These are phyloP conservation scores for Dyspetes luteomarginatus DNA, from an alignment of 2,888 invertebrate genomes.

Conservation along the genomic window DNA sequence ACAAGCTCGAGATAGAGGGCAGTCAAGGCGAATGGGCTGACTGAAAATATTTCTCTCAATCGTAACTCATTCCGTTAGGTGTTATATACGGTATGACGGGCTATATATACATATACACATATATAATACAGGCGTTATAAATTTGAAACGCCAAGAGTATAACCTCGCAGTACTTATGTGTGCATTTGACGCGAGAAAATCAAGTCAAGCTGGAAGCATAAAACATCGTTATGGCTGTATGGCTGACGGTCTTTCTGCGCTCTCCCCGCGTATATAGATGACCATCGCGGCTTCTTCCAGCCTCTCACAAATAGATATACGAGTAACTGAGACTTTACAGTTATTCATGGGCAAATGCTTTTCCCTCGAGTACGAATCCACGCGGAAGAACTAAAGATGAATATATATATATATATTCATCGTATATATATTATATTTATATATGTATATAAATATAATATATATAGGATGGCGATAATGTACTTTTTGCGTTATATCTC, in stretches of 20 bases:
- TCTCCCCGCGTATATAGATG: slow-evolving; percentile 24
- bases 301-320: slow-evolving; percentile 60
- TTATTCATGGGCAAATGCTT: slow-evolving; percentile 33
- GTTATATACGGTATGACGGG: slow-evolving; percentile 16
- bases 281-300: slow-evolving; percentile 18
- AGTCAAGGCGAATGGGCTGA: slow-evolving; percentile 35
- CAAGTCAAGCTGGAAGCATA: slow-evolving; percentile 59
- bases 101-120: not conserved
- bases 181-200: slow-evolving; percentile 61
- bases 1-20: not conserved
- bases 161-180: not conserved
- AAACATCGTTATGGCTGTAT: slow-evolving; percentile 60
- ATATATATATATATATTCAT: too few species aligned
- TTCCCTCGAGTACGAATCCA: slow-evolving; percentile 22
- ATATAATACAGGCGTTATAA: slow-evolving; percentile 49
- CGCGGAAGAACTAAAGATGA: slow-evolving; percentile 40
- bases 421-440: too few species aligned
- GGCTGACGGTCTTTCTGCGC: not conserved
- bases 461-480: too few species aligned
- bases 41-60: slow-evolving; percentile 61
- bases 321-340: slow-evolving; percentile 52
- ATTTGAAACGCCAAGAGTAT: slow-evolving; percentile 1
- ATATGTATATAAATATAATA: too few species aligned
- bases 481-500: too few species aligned
- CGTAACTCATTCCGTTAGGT: slow-evolving; percentile 56